Conservation (phyloP, 2,797 vertebrate genomes). For the Halcyon leucocephala region DNA sequence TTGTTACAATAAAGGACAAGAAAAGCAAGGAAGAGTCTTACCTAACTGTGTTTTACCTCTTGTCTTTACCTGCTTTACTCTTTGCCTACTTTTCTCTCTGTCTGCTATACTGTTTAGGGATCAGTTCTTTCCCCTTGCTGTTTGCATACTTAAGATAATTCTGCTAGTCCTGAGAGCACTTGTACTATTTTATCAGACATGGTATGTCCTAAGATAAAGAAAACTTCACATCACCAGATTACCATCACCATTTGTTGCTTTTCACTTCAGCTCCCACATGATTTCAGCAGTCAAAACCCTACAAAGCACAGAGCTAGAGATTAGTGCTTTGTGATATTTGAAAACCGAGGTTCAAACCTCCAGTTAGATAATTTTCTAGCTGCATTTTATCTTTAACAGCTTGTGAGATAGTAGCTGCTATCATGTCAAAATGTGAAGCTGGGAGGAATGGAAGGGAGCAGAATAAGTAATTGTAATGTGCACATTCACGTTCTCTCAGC, state of each 20-base stretch:
- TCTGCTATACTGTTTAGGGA: neutral
- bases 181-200: neutral
- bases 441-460: neutral
- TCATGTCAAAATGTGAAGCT: slow-evolving; percentile 1
- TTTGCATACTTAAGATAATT: neutral
- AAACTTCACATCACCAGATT: neutral
- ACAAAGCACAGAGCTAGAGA: neutral
- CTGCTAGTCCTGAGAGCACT: neutral
- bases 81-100: neutral
- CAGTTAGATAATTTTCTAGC: neutral
- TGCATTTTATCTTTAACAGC: neutral
- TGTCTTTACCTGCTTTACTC: neutral
- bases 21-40: neutral
- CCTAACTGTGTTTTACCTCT: neutral
- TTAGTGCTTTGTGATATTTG: neutral
- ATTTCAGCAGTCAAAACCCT: neutral
- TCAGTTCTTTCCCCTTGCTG: neutral
- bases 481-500: neutral
- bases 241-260: neutral
- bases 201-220: neutral
- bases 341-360: neutral
- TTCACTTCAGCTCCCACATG: neutral
- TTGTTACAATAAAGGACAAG: neutral
- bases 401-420: neutral
- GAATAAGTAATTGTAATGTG: neutral